Percentiles rank a stretch among this genome's conserved stretches.
These are phyloP conservation scores for Exocentrus adspersus DNA, from an alignment of 2,888 invertebrate species.

Conservation along the genomic window DNA sequence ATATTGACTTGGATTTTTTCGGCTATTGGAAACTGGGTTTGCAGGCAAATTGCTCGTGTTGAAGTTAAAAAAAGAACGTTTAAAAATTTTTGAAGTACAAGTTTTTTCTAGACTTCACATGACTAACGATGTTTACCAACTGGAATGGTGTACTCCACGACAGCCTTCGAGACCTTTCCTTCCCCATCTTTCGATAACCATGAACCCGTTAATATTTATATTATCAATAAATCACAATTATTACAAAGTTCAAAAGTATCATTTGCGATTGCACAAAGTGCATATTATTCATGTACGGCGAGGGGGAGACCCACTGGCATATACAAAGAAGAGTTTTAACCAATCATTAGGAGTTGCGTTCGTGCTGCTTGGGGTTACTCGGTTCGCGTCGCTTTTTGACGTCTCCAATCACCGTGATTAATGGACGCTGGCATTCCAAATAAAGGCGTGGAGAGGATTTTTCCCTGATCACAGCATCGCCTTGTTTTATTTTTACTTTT, in stretches of 20 bases:
- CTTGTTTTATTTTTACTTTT: too few relatives aligned
- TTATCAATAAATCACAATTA: slow-evolving; percentile 51
- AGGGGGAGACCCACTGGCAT: slow-evolving; percentile 43
- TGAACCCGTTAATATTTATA: slow-evolving; percentile 51
- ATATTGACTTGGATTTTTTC: too few relatives aligned
- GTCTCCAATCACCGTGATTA: slow-evolving; percentile 24
- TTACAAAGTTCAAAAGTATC: slow-evolving; percentile 50
- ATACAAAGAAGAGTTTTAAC: slow-evolving; percentile 18
- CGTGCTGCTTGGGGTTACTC: slow-evolving; percentile 10
- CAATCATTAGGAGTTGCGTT: slow-evolving; percentile 17
- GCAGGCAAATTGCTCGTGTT: too few relatives aligned
- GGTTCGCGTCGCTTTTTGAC: slow-evolving; percentile 15
- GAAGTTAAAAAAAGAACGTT: too few relatives aligned
- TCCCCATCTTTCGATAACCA: slow-evolving; percentile 45
- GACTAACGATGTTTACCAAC: too few relatives aligned
- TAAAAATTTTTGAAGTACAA: too few relatives aligned
- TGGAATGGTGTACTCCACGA: too few relatives aligned
- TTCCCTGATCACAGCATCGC: too few relatives aligned
- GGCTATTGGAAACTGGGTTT: too few relatives aligned
- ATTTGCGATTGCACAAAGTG: slow-evolving; percentile 51
- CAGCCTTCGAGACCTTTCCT: too few relatives aligned
- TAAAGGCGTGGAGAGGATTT: slow-evolving; percentile 13
- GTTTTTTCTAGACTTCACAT: too few relatives aligned
- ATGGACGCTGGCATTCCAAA: slow-evolving; percentile 6
- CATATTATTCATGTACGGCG: slow-evolving; percentile 45